Evolutionary conservation across 2,797 vertebrate genomes (phyloP), one percentile per base, ranked within the genome.

Genomic region (Propithecus perrieri): DNA sequence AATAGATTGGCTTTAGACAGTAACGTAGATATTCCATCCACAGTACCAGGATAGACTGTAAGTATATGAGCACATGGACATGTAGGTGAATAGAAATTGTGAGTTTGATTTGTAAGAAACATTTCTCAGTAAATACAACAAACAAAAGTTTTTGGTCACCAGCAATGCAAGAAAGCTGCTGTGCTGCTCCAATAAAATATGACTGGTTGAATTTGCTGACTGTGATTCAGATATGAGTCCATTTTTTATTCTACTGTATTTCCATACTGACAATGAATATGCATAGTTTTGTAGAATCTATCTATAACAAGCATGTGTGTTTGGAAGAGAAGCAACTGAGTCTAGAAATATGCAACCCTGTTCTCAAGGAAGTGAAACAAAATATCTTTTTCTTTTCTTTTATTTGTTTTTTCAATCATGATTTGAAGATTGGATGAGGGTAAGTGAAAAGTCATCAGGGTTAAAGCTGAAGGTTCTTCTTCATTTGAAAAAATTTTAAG

Each of bases 341-440:
- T 85, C 97, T 99, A 61, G 99, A 99, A 98, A 99, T 99, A 69
- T 99, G 99, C 88, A 99, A 99, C 93, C 99, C 99, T 99, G 99
- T 90, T 99, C 99, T 74, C 99, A 99, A 98, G 99, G 99, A 98
- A 98, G 99, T 97, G 89, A 30, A 95, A 57, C 22, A 86, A 90
- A 94, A 35, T 18, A 72, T 0, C 3, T 0, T 92, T 63, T 59
- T 53, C 26, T n/a, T 85, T 46, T 30, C 9, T 53, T 61, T 67
- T 63, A 30, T 85, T 71, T 83, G 28, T 43, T 41, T 57, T 84
- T 94, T 80, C 4, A 83, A 28, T 57, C 10, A 91, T 78, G 26
- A 74, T 50, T 91, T 81, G 41, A 80, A 69, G n/a, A 91, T 84
- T 88, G 5, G 2, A 10, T 55, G 55, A 65, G 0, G 4, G 4